These are phyloP conservation scores for Physeter macrocephalus DNA, from an alignment of 2,113 vertebrate genomes.

Conservation along the genomic window DNA sequence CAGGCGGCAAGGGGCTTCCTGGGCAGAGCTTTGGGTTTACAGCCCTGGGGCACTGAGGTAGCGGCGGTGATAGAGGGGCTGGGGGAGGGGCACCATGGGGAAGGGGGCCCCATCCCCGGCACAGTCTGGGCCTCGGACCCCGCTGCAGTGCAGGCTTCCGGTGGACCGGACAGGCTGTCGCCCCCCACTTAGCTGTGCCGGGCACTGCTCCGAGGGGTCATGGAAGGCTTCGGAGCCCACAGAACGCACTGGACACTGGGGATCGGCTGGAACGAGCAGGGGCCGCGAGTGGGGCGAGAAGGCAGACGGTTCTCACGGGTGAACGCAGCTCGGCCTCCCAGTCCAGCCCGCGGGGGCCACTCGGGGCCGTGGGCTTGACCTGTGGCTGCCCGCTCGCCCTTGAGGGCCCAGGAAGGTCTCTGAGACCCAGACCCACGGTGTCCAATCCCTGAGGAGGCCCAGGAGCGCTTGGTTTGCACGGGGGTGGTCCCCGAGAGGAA, in stretches of 20 bases:
- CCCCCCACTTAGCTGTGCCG: not conserved
- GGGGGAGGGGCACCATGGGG: not conserved
- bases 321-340: not conserved
- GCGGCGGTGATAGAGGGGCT: not conserved
- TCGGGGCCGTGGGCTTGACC: not conserved
- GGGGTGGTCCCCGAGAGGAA: not conserved
- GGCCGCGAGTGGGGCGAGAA: too few species aligned
- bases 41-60: not conserved
- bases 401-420: not conserved
- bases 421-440: not conserved
- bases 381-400: not conserved
- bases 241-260: not conserved
- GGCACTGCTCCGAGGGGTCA: not conserved
- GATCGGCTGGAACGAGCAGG: not conserved
- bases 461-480: not conserved
- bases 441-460: not conserved
- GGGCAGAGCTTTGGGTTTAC: not conserved
- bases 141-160: not conserved
- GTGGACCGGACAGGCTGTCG: too few species aligned
- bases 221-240: not conserved
- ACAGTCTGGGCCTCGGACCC: fast-evolving
- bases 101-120: not conserved
- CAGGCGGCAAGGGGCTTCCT: not conserved
- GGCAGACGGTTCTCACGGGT: not conserved
- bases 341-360: not conserved